A percentile compares a stretch with the other conserved stretches of the same genome.
phyloP scores from a whole-genome alignment of 1,140 invertebrate species.

The Penaeus vannamei region DNA sequence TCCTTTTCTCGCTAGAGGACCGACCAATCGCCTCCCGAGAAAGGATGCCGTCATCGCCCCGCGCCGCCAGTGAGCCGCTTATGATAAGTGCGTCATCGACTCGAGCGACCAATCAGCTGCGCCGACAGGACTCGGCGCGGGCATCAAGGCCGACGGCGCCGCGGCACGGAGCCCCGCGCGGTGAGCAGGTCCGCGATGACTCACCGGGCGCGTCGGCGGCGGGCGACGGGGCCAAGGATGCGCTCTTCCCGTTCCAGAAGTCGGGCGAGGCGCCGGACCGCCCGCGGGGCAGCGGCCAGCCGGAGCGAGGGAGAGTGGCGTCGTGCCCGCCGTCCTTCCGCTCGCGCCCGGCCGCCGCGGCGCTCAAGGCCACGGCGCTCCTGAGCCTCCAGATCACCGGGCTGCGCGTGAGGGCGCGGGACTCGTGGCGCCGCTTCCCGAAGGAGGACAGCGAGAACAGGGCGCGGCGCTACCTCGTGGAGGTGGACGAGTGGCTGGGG shows the following conservation, averaged over 20 bases:
- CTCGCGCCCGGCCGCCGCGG: not conserved
- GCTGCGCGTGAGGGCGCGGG: not conserved
- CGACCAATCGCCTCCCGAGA: not conserved
- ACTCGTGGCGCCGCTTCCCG: constrained; percentile 12
- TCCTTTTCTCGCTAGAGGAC: not conserved
- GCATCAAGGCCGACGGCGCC: not conserved
- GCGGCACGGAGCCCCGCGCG: not conserved
- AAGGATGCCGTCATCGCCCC: not conserved
- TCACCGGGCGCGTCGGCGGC: not conserved
- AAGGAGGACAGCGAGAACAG: constrained; percentile 47
- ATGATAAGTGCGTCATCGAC: constrained; percentile 3
- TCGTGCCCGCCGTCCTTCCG: not conserved
- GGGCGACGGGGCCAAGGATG: not conserved
- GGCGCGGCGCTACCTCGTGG: constrained; percentile 44
- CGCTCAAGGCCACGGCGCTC: not conserved
- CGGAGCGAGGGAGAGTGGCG: not conserved
- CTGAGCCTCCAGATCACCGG: constrained; percentile 41
- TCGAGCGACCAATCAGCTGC: not conserved
- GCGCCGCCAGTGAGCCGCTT: not conserved
- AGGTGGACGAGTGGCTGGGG: constrained; percentile 33
- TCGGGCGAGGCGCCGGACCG: not conserved
- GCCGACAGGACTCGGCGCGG: not conserved
- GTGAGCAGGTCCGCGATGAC: not conserved
- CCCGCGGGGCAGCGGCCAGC: not conserved
- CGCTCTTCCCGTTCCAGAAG: not conserved